These are phyloP conservation scores for Sycophila texana DNA, from an alignment of 2,888 invertebrate species.

Conservation along the genomic window DNA sequence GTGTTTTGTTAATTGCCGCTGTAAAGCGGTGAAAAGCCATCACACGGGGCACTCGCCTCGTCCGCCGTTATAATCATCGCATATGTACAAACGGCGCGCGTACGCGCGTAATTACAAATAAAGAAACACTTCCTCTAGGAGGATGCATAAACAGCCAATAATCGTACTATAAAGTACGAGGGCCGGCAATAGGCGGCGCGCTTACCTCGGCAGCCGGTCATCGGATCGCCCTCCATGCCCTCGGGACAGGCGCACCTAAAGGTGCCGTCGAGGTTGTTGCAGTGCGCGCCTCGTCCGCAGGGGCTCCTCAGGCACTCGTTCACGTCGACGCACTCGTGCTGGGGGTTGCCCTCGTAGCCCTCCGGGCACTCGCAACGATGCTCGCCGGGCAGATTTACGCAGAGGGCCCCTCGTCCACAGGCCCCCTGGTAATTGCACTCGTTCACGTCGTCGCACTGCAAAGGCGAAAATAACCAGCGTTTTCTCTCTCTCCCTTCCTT, in stretches of 20 bases:
- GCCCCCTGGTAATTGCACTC: slow-evolving; percentile 85
- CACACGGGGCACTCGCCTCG: neutral
- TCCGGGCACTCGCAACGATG: slow-evolving; percentile 90
- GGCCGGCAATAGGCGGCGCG: neutral
- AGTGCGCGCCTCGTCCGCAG: slow-evolving; percentile 88
- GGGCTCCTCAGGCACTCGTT: slow-evolving; percentile 83
- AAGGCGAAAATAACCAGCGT: neutral
- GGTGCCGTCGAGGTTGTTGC: slow-evolving; percentile 87
- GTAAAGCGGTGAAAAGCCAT: slow-evolving; percentile 7
- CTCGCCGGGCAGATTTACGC: slow-evolving; percentile 87
- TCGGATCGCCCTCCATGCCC: slow-evolving; percentile 89
- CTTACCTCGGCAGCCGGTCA: slow-evolving; percentile 85
- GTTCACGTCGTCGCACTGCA: slow-evolving; percentile 87
- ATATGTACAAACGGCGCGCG: neutral
- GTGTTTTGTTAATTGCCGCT: slow-evolving; percentile 17
- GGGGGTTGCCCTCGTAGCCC: slow-evolving; percentile 89
- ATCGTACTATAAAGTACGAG: no score
- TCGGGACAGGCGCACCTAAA: slow-evolving; percentile 89
- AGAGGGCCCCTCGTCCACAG: slow-evolving; percentile 88
- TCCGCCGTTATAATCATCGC: neutral
- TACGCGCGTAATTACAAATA: no score
- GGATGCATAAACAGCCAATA: no score
- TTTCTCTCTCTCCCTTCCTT: neutral
- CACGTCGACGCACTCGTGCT: slow-evolving; percentile 84
- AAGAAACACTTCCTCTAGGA: no score